Evolutionary conservation across 2,113 vertebrate genomes (phyloP), one percentile per base, ranked within the genome.

Genomic region (Cyanoliseus patagonus): DNA sequence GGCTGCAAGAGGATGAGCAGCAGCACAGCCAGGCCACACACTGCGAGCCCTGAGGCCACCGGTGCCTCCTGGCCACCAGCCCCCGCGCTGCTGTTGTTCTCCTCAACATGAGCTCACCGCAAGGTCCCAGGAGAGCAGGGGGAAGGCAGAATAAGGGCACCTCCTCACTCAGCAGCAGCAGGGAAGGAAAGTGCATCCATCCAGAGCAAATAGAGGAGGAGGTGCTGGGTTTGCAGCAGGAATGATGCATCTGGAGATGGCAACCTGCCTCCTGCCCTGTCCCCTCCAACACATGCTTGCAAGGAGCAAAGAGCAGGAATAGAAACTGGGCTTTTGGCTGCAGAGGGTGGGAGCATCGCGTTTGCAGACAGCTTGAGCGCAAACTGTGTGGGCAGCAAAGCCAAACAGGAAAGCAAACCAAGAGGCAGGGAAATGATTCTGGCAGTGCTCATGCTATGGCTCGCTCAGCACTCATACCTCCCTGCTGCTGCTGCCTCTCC

Each of bases 301-400:
- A 11, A 30, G 64, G 44, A 53, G 68, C 53, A 74, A 37, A 46
- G 37, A 1, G 1, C 10, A 22, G 80, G 82, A 35, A 37, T 2
- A 35, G 23, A 33, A 84, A 42, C 0, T 1, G 59, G 77, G n/a
- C 67, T 81, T 84, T 30, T 16, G 82, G 86, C 87, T 37, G 7
- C 0, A 1, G 55, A 51, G 86, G 92, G 61, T 11, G 90, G 73
- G 92, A 95, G 93, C 90, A 44, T 76, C 39, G 14, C 17, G 2
- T 20, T 86, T 19, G 2, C 35, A 24, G 86, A 11, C 80, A 28
- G 92, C 4, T 30, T 35, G 52, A 84, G 86, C 63, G 20, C 42
- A 41, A 59, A 42, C 49, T 80, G 95, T 17, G 94, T 80, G 92
- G 89, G 96, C 92, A 95, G 95, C 89, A 59, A 83, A 95, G 77